Conservation (phyloP, 1,140 invertebrate species). For the Lepidurus couesii region DNA sequence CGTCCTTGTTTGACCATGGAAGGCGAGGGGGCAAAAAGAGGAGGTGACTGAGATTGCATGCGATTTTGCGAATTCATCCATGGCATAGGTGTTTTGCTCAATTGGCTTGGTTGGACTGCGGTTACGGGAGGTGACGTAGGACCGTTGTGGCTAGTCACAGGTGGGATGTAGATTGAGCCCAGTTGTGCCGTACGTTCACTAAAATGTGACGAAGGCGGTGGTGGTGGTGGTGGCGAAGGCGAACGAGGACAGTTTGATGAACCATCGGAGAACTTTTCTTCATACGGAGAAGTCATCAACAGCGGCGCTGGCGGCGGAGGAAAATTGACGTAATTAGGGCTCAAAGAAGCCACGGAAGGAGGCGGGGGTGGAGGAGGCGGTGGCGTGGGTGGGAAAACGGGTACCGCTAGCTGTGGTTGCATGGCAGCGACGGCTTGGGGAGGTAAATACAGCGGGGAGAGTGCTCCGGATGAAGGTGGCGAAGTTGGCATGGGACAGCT, state of each 20-base stretch:
- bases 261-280: constrained; percentile 12
- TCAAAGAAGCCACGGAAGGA: constrained; percentile 24
- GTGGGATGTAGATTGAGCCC: constrained; percentile 43
- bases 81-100: constrained; percentile 54
- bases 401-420: constrained; percentile 61
- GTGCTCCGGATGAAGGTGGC: constrained; percentile 42
- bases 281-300: neutral
- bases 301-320: constrained; percentile 21
- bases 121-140: constrained; percentile 34
- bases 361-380: constrained; percentile 39
- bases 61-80: constrained; percentile 52
- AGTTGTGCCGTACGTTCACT: constrained; percentile 37
- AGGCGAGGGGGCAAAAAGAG: constrained; percentile 41
- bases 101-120: constrained; percentile 36
- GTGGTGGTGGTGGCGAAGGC: constrained; percentile 32
- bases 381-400: constrained; percentile 53
- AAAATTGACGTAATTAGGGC: constrained; percentile 25
- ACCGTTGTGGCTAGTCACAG: constrained; percentile 35
- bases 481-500: constrained; percentile 36
- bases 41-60: constrained; percentile 44
- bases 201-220: constrained; percentile 23
- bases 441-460: constrained; percentile 42
- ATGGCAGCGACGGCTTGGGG: constrained; percentile 51
- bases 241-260: neutral
- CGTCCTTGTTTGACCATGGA: constrained; percentile 45